These are phyloP conservation scores for Tinea pellionella DNA, from an alignment of 2,888 invertebrate genomes.

Conservation along the genomic window DNA sequence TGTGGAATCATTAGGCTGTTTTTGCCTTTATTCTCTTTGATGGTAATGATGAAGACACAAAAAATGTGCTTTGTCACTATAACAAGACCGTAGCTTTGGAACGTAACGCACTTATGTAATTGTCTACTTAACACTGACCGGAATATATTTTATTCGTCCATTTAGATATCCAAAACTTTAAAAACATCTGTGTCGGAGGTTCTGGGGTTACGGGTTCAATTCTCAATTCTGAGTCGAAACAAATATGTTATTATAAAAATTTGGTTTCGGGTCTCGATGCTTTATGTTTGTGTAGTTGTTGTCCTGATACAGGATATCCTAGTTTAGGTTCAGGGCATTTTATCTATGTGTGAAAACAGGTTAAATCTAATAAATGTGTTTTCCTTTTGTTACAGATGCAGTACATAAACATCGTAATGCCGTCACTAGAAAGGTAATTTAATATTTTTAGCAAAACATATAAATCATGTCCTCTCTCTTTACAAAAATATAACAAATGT, in stretches of 20 bases:
- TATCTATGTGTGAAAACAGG: no score
- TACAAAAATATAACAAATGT: neutral
- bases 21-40: constrained; percentile 33
- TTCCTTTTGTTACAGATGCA: constrained; percentile 15
- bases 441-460: constrained; percentile 3
- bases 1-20: constrained; percentile 46
- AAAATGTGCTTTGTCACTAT: constrained; percentile 29
- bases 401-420: constrained; percentile 1
- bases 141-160: no score
- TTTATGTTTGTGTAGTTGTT: no score
- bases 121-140: neutral
- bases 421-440: constrained; percentile 1
- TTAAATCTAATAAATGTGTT: constrained; percentile 9
- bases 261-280: no score
- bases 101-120: neutral
- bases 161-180: no score
- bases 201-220: no score
- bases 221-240: no score
- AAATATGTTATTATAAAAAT: no score
- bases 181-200: no score
- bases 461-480: neutral
- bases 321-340: no score
- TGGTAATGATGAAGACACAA: constrained; percentile 31
- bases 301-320: no score
- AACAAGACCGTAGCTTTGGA: constrained; percentile 17